Evolutionary conservation across 1,140 invertebrate genomes (phyloP).

Genomic region (Papilio glaucus): DNA sequence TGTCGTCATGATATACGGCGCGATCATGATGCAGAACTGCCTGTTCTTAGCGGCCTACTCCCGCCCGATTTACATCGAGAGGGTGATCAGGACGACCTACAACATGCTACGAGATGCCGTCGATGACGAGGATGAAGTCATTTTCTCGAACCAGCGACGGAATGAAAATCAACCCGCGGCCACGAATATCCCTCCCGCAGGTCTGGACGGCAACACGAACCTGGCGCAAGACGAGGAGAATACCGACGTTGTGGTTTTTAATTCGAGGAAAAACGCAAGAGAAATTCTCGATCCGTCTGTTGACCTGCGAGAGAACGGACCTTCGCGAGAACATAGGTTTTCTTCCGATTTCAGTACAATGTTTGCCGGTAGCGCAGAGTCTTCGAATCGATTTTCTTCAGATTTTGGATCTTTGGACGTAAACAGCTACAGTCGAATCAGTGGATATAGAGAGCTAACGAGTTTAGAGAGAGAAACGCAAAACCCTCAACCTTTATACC

Average conservation of each 20-base stretch:
- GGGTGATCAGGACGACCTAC: conserved; percentile 72
- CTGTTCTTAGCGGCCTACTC: conserved; percentile 71
- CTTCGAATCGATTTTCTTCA: conserved; percentile 63
- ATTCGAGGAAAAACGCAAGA: conserved; percentile 65
- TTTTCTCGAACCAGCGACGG: conserved; percentile 69
- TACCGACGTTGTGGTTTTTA: conserved; percentile 74
- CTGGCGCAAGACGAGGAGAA: conserved; percentile 69
- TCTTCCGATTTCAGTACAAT: conserved; percentile 67
- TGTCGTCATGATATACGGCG: conserved; percentile 75
- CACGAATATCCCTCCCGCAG: conserved; percentile 27
- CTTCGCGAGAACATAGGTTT: conserved; percentile 53
- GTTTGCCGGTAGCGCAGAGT: conserved; percentile 42
- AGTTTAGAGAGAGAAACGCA: conserved; percentile 65
- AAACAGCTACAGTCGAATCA: conserved; percentile 52
- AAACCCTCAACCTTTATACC: conserved; percentile 74
- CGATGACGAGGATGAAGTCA: conserved; percentile 81
- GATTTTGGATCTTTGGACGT: conserved; percentile 69
- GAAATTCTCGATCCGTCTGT: conserved; percentile 72
- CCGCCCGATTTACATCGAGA: conserved; percentile 76
- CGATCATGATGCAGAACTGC: conserved; percentile 79
- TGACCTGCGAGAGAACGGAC: conserved; percentile 59
- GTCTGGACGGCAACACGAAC: conserved; percentile 34
- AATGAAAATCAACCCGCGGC: conserved; percentile 31
- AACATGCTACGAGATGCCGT: conserved; percentile 74
- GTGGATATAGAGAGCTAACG: conserved; percentile 69